Percentiles rank a stretch among this genome's conserved stretches.
Evolutionary conservation across 1,140 invertebrate genomes (phyloP).

Genomic region (Eriosoma lanigerum): DNA sequence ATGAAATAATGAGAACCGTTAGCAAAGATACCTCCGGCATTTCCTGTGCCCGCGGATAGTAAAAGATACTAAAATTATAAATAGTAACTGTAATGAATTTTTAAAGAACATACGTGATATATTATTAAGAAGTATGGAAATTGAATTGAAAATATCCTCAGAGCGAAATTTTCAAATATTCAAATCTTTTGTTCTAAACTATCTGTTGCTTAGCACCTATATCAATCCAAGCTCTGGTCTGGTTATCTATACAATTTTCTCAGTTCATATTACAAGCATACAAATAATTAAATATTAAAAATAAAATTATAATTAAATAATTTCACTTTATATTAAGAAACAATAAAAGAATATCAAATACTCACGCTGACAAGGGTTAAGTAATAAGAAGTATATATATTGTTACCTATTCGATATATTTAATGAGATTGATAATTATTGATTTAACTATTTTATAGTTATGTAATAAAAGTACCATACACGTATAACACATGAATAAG

Average conservation of each 20-base stretch:
- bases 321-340: not conserved
- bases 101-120: not conserved
- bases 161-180: not conserved
- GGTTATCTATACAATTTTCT: not conserved
- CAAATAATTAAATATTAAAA: not conserved
- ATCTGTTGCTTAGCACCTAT: no score
- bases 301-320: not conserved
- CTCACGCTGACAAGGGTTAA: no score
- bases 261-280: not conserved
- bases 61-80: conserved; percentile 2
- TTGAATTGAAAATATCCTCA: not conserved
- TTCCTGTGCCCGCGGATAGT: conserved; percentile 20
- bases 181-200: not conserved
- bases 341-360: not conserved
- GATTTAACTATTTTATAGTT: no score
- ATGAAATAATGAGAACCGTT: conserved; percentile 35
- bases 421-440: no score
- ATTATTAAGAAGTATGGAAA: not conserved
- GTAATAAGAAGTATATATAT: no score
- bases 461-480: no score
- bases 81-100: conserved; percentile 1
- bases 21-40: conserved; percentile 6
- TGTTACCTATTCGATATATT: no score
- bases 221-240: no score
- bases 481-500: no score